Evolutionary conservation across 2,888 invertebrate species (phyloP), one percentile per base, ranked within the genome.

Genomic region (Ochropleura plecta): DNA sequence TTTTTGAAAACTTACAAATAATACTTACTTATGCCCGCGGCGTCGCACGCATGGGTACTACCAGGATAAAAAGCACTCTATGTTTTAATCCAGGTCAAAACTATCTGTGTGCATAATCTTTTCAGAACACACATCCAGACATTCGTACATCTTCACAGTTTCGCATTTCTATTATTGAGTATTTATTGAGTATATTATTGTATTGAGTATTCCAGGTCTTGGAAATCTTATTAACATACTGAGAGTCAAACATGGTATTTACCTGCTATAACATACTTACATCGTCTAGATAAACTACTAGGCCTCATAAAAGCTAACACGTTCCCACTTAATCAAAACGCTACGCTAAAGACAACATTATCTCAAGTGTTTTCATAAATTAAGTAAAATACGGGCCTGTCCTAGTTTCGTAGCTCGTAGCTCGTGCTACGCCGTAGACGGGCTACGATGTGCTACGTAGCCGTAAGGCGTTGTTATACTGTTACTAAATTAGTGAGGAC

Each of bases 401-500:
- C 84, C 86, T 83, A 84, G 83, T 89, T 90, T 89, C 90, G 90
- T 89, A 91, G 89, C 84, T 87, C 85, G 80, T 73, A 91, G 89
- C 85, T 86, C 83, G 79, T 71, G 84, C 88, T 90, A 90, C 88
- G 88, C 71, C 78, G 84, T 70, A 86, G 85, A 86, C 76, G 72
- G 78, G 82, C 86, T 88, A 88, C 88, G 85, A 67, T 46, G 84
- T 83, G 85, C 86, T 81, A 78, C 89, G 87, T 91, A 91, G 93
- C 93, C 92, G 90, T 85, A 89, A 91, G 93, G 91, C 92, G 90
- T 89, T 90, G 91, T 92, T 92, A 92, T 86, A 87, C 90, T 81
- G 89, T 93, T 90, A 92, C 91, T 90, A 90, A 91, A 93, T 93
- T 92, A 92, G 90, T 88, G 91, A 88, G 89, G 89, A 92, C 92